Conservation (phyloP, 2,797 vertebrate species). For the Rhinoraja longicauda region DNA sequence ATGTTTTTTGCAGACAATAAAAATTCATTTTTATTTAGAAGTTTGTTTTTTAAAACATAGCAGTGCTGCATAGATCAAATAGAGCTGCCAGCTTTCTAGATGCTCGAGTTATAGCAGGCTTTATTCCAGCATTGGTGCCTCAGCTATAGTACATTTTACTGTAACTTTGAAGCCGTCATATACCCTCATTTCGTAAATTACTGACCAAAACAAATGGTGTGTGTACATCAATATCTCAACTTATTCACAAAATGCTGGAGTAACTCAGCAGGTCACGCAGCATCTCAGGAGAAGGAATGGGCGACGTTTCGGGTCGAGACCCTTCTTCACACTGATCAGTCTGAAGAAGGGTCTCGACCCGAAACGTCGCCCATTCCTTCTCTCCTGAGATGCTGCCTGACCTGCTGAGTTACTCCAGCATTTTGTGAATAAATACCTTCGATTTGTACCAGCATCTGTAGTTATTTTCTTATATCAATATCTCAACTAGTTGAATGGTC, state of each 20-base stretch:
- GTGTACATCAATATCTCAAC: constrained; percentile 65
- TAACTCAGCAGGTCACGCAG: no score
- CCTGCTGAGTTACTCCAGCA: no score
- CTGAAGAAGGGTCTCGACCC: no score
- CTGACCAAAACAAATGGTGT: constrained; percentile 51
- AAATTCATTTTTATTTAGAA: not conserved
- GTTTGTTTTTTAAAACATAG: constrained; percentile 44
- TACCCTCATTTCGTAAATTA: constrained; percentile 47
- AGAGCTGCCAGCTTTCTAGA: constrained; percentile 59
- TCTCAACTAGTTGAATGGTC: constrained; percentile 64
- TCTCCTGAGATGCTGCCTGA: no score
- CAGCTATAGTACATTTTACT: constrained; percentile 43
- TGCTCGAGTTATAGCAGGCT: constrained; percentile 56
- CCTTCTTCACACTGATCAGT: no score
- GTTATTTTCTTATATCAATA: constrained; percentile 66
- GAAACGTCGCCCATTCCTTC: no score
- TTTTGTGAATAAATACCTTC: no score
- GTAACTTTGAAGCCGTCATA: constrained; percentile 44
- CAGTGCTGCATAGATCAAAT: constrained; percentile 48
- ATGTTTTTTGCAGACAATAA: not conserved
- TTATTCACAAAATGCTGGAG: no score
- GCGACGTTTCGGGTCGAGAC: no score
- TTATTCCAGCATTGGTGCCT: constrained; percentile 51
- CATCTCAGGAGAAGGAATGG: no score
- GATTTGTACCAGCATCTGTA: no score